phyloP scores from a whole-genome alignment of 2,113 vertebrate species.

The Amblyornis subalaris region DNA sequence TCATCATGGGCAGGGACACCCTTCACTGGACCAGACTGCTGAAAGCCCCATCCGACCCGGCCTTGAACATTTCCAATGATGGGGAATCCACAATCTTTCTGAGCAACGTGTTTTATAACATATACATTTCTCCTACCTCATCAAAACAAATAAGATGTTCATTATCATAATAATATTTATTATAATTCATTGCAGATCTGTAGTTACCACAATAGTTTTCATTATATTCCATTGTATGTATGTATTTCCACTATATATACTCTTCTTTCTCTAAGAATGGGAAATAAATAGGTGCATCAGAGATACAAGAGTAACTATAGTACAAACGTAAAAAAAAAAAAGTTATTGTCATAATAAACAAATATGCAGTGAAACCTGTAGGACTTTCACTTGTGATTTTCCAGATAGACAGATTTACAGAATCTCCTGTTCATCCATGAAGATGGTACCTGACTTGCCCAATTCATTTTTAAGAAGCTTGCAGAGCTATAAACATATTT shows the following conservation, averaged over 20 bases:
- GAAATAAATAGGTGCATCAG: background rate
- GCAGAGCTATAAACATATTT: background rate
- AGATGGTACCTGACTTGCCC: background rate
- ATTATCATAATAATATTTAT: background rate
- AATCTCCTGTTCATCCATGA: background rate
- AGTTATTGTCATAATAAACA: background rate
- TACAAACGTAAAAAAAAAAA: background rate
- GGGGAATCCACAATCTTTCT: background rate
- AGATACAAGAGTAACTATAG: background rate
- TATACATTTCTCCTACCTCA: background rate
- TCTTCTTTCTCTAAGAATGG: background rate
- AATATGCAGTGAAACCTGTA: background rate
- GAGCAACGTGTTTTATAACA: background rate
- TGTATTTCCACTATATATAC: background rate
- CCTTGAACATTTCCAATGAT: background rate
- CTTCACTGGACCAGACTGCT: background rate
- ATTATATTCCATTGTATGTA: background rate
- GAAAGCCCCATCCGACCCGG: background rate
- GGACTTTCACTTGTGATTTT: background rate
- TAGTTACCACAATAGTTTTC: background rate
- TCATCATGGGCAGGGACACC: background rate
- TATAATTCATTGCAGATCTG: background rate
- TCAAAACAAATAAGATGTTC: background rate
- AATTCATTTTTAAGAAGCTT: background rate
- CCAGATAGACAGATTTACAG: background rate